phyloP scores from a whole-genome alignment of 2,888 invertebrate species.

The Tenthredo amoena region DNA sequence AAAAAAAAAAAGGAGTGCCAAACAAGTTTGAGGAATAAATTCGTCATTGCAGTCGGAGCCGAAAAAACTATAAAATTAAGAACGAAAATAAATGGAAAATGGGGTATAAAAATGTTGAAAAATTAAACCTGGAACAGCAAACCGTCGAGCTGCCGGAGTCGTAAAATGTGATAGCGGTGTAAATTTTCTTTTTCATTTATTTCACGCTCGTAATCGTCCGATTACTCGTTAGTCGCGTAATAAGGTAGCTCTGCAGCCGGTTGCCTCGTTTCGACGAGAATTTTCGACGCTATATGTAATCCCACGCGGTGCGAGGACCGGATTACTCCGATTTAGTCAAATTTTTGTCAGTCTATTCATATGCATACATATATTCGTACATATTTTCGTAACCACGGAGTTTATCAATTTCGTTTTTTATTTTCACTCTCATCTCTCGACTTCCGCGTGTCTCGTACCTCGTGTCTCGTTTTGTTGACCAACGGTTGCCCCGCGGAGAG shows the following conservation, averaged over 20 bases:
- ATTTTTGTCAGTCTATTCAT: neutral
- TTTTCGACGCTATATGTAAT: neutral
- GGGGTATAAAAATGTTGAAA: neutral
- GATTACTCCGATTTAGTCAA: neutral
- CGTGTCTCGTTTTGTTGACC: constrained; percentile 18
- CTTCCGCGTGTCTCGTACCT: neutral
- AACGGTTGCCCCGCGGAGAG: neutral
- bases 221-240: constrained; percentile 56
- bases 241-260: neutral
- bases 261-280: neutral
- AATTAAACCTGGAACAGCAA: neutral
- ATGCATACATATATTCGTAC: neutral
- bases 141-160: neutral
- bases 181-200: constrained; percentile 43
- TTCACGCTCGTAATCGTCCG: constrained; percentile 57
- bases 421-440: neutral
- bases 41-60: neutral
- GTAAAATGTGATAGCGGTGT: neutral
- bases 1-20: neutral
- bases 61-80: neutral
- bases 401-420: neutral
- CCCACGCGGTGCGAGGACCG: neutral
- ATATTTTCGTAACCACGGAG: neutral
- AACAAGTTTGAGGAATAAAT: neutral
- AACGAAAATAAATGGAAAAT: neutral